Evolutionary conservation across 2,113 vertebrate species (phyloP).

Genomic region (Orthonyx spaldingii): DNA sequence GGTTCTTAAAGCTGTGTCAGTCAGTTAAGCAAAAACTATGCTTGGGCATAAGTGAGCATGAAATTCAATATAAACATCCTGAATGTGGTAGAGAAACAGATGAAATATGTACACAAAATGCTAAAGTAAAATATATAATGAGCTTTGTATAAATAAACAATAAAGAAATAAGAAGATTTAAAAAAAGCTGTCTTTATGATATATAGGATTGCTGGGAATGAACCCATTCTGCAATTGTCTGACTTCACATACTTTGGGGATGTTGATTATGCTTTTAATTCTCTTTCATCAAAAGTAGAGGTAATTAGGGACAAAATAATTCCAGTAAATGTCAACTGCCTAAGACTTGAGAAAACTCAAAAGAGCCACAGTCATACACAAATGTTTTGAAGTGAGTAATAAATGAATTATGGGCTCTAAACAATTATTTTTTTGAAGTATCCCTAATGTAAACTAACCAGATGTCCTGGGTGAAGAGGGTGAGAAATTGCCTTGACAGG

Average conservation of each 20-base stretch:
- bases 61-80: background rate
- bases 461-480: conserved; percentile 8
- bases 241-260: conserved; percentile 10
- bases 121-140: background rate
- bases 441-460: background rate
- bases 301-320: conserved; percentile 51
- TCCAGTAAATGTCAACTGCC: conserved; percentile 35
- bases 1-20: background rate
- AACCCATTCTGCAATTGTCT: background rate
- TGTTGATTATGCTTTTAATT: conserved; percentile 53
- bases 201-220: background rate
- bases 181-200: background rate
- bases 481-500: conserved; percentile 53
- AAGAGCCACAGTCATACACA: background rate
- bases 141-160: background rate
- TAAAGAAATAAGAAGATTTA: background rate
- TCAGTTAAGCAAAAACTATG: background rate
- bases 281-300: conserved; percentile 43
- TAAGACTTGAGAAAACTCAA: background rate
- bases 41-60: background rate
- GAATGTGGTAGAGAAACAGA: background rate
- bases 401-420: background rate
- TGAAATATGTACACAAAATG: background rate
- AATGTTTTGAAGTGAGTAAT: background rate
- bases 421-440: conserved; percentile 14